Base-by-base conservation (phyloP, 2,888 invertebrate genomes). In the Piscicola geometra region DNA sequence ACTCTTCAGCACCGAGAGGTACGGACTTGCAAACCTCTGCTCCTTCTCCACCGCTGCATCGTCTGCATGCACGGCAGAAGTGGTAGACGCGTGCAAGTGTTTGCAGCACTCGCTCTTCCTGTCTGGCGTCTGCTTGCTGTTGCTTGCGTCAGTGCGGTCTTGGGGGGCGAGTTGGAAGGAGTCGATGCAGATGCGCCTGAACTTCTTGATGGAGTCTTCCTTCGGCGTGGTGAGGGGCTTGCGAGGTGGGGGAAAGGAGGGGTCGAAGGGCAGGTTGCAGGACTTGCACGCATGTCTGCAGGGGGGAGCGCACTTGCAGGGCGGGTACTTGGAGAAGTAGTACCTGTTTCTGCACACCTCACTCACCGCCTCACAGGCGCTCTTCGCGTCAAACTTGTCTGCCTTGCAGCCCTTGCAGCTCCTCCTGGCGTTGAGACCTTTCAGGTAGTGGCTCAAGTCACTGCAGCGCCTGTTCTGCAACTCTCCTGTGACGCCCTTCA, bases 371-470 rank as follows among this genome's bases (percentile, higher is more conserved):
- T 56, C 60, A 21, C 5, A 56, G 5, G n/a, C 3, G n/a, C 12
- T 21, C 25, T 56, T 56, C n/a, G 25, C 3, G n/a, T 56, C 12
- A 21, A 25, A 15, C n/a, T 56, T 56, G 12, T 25, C 25, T 47
- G 50, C 9, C 25, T 56, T 56, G n/a, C 60, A 56, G 3, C 15
- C n/a, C n/a, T 56, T 56, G 25, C 60, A 56, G 3, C 15, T 56
- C 5, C 25, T 25, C 25, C 60, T 5, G 15, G 3, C 60, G 5
- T 56, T 56, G 15, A 56, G 60, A 5, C n/a, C n/a, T 21, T 56
- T 56, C n/a, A 56, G 60, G n/a, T 56, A 56, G 60, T 56, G 60
- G n/a, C 60, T 21, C n/a, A 56, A n/a, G 25, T 56, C 60, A 15
- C 15, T 56, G 60, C n/a, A 56, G 12, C n/a, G 5, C 25, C 25